These are phyloP conservation scores for Hypomesus transpacificus DNA, from an alignment of 2,113 vertebrate species.

Conservation along the genomic window DNA sequence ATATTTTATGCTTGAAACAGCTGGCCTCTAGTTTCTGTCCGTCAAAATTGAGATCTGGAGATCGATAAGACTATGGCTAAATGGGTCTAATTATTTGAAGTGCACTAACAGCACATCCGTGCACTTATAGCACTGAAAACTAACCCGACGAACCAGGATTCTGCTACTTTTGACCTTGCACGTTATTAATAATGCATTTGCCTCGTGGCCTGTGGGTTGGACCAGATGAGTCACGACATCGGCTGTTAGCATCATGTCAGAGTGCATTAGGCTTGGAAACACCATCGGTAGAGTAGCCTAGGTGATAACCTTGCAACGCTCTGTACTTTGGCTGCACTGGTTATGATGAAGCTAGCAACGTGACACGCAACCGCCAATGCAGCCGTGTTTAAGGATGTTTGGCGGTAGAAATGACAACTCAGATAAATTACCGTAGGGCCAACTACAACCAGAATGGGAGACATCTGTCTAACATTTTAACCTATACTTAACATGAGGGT, in stretches of 20 bases:
- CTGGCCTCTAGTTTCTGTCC: neutral
- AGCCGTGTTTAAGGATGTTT: no score
- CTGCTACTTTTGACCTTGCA: constrained; percentile 27
- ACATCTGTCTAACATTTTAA: constrained; percentile 59
- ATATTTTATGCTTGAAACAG: neutral
- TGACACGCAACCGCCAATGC: no score
- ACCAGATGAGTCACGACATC: constrained; percentile 19
- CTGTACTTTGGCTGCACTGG: neutral
- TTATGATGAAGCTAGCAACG: no score
- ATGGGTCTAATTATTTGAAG: no score
- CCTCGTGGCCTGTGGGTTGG: constrained; percentile 9
- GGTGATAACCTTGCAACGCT: constrained; percentile 27
- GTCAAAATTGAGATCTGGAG: no score
- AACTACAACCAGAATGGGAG: constrained; percentile 34
- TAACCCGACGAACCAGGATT: neutral
- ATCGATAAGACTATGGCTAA: no score
- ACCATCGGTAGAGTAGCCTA: neutral
- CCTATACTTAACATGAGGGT: constrained; percentile 41
- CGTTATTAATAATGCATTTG: constrained; percentile 28
- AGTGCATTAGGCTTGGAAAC: constrained; percentile 23
- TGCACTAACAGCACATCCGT: no score
- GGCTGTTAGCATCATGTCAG: constrained; percentile 36
- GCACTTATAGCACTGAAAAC: neutral
- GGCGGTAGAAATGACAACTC: neutral
- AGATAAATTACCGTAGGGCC: neutral